These are phyloP conservation scores for Carcina quercana DNA, from an alignment of 2,888 invertebrate genomes.

Conservation along the genomic window DNA sequence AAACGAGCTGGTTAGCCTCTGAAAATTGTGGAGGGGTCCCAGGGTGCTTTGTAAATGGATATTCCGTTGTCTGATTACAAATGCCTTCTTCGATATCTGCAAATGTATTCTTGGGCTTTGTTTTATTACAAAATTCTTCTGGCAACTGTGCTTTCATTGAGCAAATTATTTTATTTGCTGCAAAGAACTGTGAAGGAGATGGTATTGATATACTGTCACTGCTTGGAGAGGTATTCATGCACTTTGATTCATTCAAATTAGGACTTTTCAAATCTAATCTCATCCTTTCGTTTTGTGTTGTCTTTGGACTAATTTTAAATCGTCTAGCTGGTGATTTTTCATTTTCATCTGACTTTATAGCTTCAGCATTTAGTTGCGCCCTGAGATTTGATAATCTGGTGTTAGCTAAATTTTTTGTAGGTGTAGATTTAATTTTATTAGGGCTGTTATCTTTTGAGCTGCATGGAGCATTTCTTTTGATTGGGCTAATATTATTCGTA, in stretches of 20 bases:
- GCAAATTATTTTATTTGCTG: conserved; percentile 62
- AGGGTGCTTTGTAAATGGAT: conserved; percentile 58
- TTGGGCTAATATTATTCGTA: too few species aligned
- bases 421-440: conserved; percentile 22
- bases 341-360: conserved; percentile 24
- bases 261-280: conserved; percentile 36
- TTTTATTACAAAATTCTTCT: conserved; percentile 46
- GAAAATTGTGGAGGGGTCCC: conserved; percentile 64
- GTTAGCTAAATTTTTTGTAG: conserved; percentile 44
- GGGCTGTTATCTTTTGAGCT: too few species aligned
- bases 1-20: conserved; percentile 58
- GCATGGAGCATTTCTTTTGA: too few species aligned
- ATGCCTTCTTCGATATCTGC: conserved; percentile 64
- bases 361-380: conserved; percentile 35
- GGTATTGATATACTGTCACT: conserved; percentile 48
- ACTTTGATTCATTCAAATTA: conserved; percentile 34
- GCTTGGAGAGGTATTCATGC: conserved; percentile 42
- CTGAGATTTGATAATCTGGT: conserved; percentile 41
- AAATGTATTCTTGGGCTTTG: conserved; percentile 54
- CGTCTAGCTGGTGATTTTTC: conserved; percentile 27
- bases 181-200: conserved; percentile 61
- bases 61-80: conserved; percentile 54
- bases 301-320: conserved; percentile 28
- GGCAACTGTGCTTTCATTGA: conserved; percentile 66
- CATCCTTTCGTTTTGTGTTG: conserved; percentile 28